Percentiles rank a stretch among this genome's conserved stretches.
Conservation (phyloP, 2,797 vertebrate species). For the Smutsia temminckii region DNA sequence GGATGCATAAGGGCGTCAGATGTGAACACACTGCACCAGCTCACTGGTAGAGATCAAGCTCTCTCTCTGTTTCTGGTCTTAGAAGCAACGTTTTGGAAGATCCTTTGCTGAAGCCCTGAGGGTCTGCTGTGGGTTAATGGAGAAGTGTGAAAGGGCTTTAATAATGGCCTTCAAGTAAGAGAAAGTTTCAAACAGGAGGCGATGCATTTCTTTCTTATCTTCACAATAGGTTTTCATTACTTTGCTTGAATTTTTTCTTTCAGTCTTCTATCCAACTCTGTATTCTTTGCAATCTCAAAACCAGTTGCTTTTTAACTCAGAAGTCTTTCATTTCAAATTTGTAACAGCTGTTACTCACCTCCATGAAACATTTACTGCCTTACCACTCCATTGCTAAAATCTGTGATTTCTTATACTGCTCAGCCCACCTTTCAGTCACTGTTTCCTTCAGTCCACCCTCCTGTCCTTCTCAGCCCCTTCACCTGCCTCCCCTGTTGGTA, state of each 20-base stretch:
- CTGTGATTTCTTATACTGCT: not conserved
- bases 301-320: not conserved
- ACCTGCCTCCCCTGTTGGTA: not conserved
- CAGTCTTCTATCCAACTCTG: not conserved
- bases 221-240: not conserved
- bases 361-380: not conserved
- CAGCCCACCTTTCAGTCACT: not conserved
- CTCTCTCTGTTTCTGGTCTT: not conserved
- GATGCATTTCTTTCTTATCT: not conserved
- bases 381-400: not conserved
- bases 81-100: not conserved
- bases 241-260: not conserved
- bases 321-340: not conserved
- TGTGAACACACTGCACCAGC: not conserved
- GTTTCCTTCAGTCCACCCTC: not conserved
- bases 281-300: constrained; percentile 24
- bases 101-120: not conserved
- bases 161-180: not conserved
- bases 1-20: too few relatives aligned
- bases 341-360: not conserved
- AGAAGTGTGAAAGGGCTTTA: not conserved
- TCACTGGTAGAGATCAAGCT: not conserved
- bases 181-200: not conserved
- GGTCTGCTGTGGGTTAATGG: not conserved
- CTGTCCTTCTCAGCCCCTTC: not conserved